Conservation (phyloP, 2,888 invertebrate genomes). For the Andricus quercusramuli region DNA sequence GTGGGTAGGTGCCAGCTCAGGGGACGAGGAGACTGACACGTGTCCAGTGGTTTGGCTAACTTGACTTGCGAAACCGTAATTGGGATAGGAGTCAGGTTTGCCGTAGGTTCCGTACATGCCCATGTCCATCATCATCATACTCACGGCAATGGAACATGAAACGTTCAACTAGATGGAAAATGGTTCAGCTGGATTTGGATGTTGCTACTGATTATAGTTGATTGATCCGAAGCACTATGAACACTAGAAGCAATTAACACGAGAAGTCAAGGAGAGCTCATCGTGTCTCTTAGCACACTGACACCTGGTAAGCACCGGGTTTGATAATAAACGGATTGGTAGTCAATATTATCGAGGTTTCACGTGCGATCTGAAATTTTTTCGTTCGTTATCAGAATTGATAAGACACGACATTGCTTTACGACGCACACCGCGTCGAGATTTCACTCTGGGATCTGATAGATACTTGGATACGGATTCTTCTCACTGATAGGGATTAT, state of each 20-base stretch:
- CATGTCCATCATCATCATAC: conserved; percentile 91
- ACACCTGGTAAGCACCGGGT: conserved; percentile 4
- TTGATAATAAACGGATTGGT: conserved; percentile 27
- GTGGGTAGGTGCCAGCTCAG: conserved; percentile 72
- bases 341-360: conserved; percentile 27
- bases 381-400: conserved; percentile 14
- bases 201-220: conserved; percentile 28
- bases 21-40: conserved; percentile 79
- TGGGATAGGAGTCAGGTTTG: conserved; percentile 76
- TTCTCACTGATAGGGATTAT: neutral
- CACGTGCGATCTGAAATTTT: conserved; percentile 33
- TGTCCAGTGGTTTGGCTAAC: conserved; percentile 75
- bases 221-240: conserved; percentile 15
- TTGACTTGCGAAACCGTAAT: conserved; percentile 69
- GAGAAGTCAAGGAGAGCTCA: neutral
- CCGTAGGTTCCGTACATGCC: conserved; percentile 85
- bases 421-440: conserved; percentile 12
- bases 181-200: conserved; percentile 58
- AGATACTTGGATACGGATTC: neutral
- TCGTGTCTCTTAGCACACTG: conserved; percentile 9
- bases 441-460: conserved; percentile 7
- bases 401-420: conserved; percentile 33
- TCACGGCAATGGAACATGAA: conserved; percentile 71
- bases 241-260: neutral
- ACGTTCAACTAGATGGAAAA: conserved; percentile 57